phyloP scores from a whole-genome alignment of 2,113 vertebrate species.

The Ictalurus punctatus region DNA sequence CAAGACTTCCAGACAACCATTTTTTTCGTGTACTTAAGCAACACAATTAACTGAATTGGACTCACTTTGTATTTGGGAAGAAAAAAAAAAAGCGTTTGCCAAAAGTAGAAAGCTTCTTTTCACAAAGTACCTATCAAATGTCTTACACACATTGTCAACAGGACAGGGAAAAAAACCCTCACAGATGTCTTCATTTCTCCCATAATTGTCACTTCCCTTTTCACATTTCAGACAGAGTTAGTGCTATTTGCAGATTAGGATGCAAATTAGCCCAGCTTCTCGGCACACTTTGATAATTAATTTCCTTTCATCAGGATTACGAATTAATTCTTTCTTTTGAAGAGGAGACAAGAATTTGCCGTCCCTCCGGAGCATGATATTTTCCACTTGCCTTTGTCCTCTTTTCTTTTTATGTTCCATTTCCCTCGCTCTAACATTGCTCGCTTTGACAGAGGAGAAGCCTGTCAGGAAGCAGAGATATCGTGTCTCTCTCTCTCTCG shows the following conservation, averaged over 20 bases:
- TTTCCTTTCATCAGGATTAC: slow-evolving; percentile 32
- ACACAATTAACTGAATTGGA: not conserved
- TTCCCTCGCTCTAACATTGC: not conserved
- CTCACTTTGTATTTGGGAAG: not conserved
- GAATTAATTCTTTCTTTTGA: slow-evolving; percentile 29
- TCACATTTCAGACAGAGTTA: not conserved
- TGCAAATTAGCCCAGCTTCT: slow-evolving; percentile 12
- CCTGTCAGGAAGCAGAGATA: slow-evolving; percentile 34
- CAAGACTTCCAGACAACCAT: not conserved
- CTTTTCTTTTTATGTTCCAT: slow-evolving; percentile 24
- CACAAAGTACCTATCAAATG: not conserved
- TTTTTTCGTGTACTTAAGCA: slow-evolving; percentile 1
- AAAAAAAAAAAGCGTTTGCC: not conserved
- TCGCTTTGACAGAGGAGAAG: not conserved
- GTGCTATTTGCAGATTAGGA: slow-evolving; percentile 25
- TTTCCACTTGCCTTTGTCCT: slow-evolving; percentile 37
- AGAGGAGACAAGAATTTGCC: slow-evolving; percentile 5
- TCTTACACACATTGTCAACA: not conserved
- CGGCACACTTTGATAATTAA: slow-evolving; percentile 29
- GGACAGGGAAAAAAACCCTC: not conserved
- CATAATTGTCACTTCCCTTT: slow-evolving; percentile 1
- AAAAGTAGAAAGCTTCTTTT: not conserved
- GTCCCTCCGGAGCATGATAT: slow-evolving; percentile 33
- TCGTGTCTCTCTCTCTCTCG: not conserved
- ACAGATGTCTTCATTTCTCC: slow-evolving; percentile 8